Evolutionary conservation across 2,888 invertebrate species (phyloP).

Genomic region (Eilema sororculum): DNA sequence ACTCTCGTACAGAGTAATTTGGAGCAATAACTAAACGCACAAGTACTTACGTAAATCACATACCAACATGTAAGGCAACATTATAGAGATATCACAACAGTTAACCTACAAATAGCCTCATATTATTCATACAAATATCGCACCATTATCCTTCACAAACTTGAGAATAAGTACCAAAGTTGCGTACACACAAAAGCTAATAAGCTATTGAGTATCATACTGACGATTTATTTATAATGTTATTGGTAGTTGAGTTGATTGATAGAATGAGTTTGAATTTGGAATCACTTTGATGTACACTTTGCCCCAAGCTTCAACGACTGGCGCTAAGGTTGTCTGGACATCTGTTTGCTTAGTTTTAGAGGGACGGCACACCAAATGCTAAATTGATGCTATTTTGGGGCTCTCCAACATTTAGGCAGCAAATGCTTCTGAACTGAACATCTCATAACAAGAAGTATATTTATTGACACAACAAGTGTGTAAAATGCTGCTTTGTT

Average conservation of each 20-base stretch:
- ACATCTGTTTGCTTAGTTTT: not conserved
- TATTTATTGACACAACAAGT: no score
- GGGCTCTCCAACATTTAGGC: no score
- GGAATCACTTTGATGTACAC: slow-evolving; percentile 7
- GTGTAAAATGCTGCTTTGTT: no score
- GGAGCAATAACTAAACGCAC: slow-evolving; percentile 5
- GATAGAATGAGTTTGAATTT: slow-evolving; percentile 14
- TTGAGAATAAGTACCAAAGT: slow-evolving; percentile 7
- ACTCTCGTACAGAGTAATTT: not conserved
- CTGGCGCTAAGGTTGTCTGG: not conserved
- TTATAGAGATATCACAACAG: slow-evolving; percentile 7
- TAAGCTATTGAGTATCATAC: slow-evolving; percentile 1
- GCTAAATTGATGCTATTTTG: no score
- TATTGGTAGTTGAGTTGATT: slow-evolving; percentile 17
- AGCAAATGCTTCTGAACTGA: no score
- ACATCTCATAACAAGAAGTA: no score
- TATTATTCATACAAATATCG: slow-evolving; percentile 11
- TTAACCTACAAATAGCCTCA: slow-evolving; percentile 11
- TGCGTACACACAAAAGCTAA: slow-evolving; percentile 9
- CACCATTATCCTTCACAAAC: not conserved
- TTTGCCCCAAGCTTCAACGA: not conserved
- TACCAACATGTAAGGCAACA: slow-evolving; percentile 10
- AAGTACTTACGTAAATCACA: slow-evolving; percentile 5
- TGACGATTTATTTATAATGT: slow-evolving; percentile 17
- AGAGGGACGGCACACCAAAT: no score